Evolutionary conservation across 2,888 invertebrate species (phyloP).

Genomic region (Notodonta dromedarius): DNA sequence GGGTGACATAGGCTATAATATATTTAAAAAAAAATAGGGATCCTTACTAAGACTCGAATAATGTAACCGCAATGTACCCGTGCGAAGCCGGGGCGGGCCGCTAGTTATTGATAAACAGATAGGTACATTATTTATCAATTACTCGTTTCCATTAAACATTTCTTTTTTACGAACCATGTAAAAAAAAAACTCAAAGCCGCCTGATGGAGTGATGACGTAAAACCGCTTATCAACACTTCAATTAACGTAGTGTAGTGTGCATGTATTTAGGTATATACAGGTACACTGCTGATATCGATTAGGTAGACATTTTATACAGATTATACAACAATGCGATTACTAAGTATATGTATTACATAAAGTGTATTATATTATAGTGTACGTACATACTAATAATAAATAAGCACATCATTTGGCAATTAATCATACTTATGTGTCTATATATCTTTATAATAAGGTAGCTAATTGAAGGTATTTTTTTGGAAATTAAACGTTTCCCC

Average conservation of each 20-base stretch:
- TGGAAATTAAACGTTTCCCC: too few relatives aligned
- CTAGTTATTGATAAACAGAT: too few relatives aligned
- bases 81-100: too few relatives aligned
- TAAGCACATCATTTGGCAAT: too few relatives aligned
- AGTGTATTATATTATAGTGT: neutral
- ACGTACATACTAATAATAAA: neutral
- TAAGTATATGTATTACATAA: constrained; percentile 1
- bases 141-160: neutral
- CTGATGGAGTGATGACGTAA: constrained; percentile 3
- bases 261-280: neutral
- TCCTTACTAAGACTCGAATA: too few relatives aligned
- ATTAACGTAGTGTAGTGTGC: constrained; percentile 3
- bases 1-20: too few relatives aligned
- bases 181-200: neutral
- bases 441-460: too few relatives aligned
- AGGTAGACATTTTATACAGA: constrained; percentile 10
- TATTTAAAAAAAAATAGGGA: too few relatives aligned
- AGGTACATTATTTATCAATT: neutral
- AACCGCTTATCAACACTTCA: constrained; percentile 9
- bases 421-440: neutral
- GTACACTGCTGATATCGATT: constrained; percentile 10
- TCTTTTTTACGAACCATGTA: neutral
- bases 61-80: too few relatives aligned
- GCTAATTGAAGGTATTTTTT: too few relatives aligned
- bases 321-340: constrained; percentile 4